A percentile compares a stretch with the other conserved stretches of the same genome.
Conservation (phyloP, 2,888 invertebrate species). For the Melinopterus prodromus region DNA sequence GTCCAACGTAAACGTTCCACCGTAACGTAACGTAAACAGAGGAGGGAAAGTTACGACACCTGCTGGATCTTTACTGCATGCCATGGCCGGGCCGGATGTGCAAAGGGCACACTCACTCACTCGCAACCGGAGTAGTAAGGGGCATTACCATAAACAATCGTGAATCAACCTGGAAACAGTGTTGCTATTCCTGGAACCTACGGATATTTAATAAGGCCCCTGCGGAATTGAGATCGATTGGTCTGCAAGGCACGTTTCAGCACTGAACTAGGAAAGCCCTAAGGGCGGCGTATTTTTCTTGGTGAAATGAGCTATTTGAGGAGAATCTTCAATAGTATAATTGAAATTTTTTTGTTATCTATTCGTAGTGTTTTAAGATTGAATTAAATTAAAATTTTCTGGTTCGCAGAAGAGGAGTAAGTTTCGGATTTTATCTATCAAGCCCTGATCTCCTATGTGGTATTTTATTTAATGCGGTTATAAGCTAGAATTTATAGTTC, state of each 20-base stretch:
- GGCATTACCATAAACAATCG: neutral
- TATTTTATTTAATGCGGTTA: too few relatives aligned
- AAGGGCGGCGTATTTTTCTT: neutral
- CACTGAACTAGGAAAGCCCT: neutral
- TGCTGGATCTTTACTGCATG: neutral
- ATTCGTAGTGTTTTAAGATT: too few relatives aligned
- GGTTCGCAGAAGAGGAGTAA: too few relatives aligned
- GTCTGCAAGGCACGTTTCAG: neutral
- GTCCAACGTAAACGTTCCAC: too few relatives aligned
- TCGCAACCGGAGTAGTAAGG: neutral
- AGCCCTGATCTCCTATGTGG: too few relatives aligned
- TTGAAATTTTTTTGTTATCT: too few relatives aligned
- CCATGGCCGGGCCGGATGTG: neutral
- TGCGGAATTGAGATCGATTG: neutral
- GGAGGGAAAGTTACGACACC: neutral
- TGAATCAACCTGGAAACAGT: neutral
- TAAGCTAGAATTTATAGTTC: too few relatives aligned
- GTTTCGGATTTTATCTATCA: too few relatives aligned
- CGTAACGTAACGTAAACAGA: neutral
- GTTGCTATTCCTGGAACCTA: neutral
- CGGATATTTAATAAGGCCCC: neutral
- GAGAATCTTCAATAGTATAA: too few relatives aligned
- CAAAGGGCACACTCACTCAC: neutral
- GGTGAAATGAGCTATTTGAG: too few relatives aligned
- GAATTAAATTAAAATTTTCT: too few relatives aligned